phyloP scores from a whole-genome alignment of 2,797 vertebrate genomes.

The Pelobates cultripes region DNA sequence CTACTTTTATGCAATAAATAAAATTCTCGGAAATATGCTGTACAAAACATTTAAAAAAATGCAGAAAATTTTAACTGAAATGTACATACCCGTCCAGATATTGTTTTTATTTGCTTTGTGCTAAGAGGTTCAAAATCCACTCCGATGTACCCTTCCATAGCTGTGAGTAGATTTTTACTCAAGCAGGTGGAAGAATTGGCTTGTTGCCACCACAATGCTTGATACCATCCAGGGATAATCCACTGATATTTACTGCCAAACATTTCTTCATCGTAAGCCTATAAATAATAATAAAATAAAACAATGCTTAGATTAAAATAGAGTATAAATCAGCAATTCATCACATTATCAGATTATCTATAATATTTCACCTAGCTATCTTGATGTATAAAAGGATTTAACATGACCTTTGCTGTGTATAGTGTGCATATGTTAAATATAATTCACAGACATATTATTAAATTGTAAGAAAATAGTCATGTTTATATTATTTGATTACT shows the following conservation, averaged over 20 bases:
- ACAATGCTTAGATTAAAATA: background rate
- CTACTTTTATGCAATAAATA: too few relatives aligned
- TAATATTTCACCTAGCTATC: background rate
- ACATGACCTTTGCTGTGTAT: background rate
- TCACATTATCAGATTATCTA: background rate
- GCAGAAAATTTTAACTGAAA: background rate
- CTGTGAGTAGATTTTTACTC: slow-evolving; percentile 88
- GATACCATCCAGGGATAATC: slow-evolving; percentile 99
- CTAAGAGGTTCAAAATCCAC: slow-evolving; percentile 98
- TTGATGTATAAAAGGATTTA: background rate
- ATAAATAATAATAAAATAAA: slow-evolving; percentile 47
- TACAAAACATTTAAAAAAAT: background rate
- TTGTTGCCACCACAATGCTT: slow-evolving; percentile 96
- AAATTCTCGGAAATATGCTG: background rate
- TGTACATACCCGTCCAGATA: slow-evolving; percentile 91
- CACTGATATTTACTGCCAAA: slow-evolving; percentile 98
- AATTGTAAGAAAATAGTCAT: too few relatives aligned
- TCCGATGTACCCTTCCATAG: slow-evolving; percentile 97
- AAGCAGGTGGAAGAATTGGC: slow-evolving; percentile 91
- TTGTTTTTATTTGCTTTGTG: slow-evolving; percentile 89
- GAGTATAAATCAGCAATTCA: background rate
- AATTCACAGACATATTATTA: too few relatives aligned
- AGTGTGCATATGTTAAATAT: background rate
- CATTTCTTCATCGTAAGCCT: slow-evolving; percentile 96
- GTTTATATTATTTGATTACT: too few relatives aligned